Percentiles rank a stretch among this genome's conserved stretches.
These are phyloP conservation scores for Misgurnus mizolepis DNA, from an alignment of 2,113 vertebrate genomes.

Conservation along the genomic window DNA sequence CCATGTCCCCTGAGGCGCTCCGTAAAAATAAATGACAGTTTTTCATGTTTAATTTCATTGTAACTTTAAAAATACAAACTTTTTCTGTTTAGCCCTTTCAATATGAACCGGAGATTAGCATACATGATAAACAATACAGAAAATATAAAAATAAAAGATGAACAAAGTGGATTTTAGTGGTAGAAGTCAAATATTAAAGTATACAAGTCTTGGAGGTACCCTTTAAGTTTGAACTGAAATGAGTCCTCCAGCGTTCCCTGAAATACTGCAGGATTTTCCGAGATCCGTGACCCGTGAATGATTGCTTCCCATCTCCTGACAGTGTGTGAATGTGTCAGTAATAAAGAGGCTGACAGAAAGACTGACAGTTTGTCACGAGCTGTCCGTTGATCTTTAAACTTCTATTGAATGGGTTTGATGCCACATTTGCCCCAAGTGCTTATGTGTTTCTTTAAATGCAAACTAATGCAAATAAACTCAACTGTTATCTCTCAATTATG, in stretches of 20 bases:
- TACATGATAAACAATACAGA: no score
- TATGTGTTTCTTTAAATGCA: slow-evolving; percentile 42
- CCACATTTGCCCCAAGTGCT: slow-evolving; percentile 27
- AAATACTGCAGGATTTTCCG: slow-evolving; percentile 13
- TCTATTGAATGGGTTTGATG: neutral
- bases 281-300: slow-evolving; percentile 12
- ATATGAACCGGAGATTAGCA: no score
- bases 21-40: no score
- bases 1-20: no score
- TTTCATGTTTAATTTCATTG: no score
- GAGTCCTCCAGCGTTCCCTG: neutral
- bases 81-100: no score
- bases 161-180: no score
- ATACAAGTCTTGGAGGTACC: no score
- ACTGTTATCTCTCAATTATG: slow-evolving; percentile 29
- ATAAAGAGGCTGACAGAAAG: slow-evolving; percentile 31
- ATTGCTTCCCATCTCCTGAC: slow-evolving; percentile 1
- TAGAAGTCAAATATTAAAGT: no score
- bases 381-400: slow-evolving; percentile 3
- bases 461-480: slow-evolving; percentile 43
- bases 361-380: slow-evolving; percentile 44
- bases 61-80: no score
- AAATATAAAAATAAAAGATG: no score
- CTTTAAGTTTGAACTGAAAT: neutral
- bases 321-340: slow-evolving; percentile 12